Percentiles rank a stretch among this genome's conserved stretches.
Conservation (phyloP, 2,113 vertebrate genomes). For the Tupaia chinensis region DNA sequence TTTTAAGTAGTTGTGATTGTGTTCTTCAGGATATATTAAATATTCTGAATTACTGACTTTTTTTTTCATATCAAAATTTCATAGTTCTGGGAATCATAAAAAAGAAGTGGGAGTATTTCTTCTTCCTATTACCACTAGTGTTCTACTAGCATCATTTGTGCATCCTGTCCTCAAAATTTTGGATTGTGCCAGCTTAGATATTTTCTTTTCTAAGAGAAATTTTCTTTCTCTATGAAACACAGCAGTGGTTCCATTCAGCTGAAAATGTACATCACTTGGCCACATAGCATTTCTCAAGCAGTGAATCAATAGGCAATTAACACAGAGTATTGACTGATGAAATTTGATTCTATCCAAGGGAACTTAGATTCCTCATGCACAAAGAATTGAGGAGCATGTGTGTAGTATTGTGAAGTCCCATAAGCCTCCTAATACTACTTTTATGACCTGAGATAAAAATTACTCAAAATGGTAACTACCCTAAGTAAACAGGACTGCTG, state of each 20-base stretch:
- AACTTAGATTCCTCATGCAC: not conserved
- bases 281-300: not conserved
- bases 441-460: not conserved
- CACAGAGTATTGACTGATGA: not conserved
- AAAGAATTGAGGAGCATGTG: not conserved
- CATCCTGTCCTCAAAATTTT: not conserved
- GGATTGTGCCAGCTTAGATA: not conserved
- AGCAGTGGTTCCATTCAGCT: not conserved
- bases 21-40: not conserved
- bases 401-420: not conserved
- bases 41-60: not conserved
- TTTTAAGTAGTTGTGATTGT: not conserved
- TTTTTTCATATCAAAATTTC: not conserved
- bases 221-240: not conserved
- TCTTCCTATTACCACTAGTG: not conserved
- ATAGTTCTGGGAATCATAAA: not conserved
- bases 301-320: not conserved
- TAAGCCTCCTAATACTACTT: not conserved
- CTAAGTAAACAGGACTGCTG: not conserved
- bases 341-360: not conserved
- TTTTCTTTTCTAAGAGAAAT: not conserved
- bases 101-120: not conserved
- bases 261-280: not conserved
- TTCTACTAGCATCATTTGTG: not conserved
- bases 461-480: not conserved